phyloP scores from a whole-genome alignment of 2,797 vertebrate species.

The Microcaecilia unicolor region DNA sequence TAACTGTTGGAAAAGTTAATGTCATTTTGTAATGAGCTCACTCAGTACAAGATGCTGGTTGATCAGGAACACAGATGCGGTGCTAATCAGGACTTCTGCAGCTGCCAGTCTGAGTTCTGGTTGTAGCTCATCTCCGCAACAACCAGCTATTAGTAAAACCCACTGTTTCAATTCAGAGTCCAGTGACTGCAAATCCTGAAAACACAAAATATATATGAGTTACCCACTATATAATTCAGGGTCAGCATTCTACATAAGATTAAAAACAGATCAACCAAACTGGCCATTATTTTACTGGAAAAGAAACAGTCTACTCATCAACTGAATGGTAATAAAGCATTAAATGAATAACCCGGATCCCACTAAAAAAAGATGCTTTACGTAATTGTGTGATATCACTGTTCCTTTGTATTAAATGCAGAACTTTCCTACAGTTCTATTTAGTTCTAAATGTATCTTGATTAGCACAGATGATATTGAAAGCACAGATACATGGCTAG shows the following conservation, averaged over 20 bases:
- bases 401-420: no score
- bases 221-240: rapidly evolving
- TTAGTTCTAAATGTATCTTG: no score
- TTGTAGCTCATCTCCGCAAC: conserved; percentile 72
- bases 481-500: no score
- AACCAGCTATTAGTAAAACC: conserved; percentile 60
- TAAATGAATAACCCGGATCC: no score
- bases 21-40: no score
- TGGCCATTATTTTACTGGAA: background rate
- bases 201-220: conserved; percentile 4
- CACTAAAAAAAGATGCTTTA: no score
- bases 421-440: no score
- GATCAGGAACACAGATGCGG: conserved; percentile 56
- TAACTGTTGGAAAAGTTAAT: no score
- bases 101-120: conserved; percentile 70
- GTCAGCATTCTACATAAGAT: background rate
- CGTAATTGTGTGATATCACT: no score
- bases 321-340: no score
- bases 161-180: conserved; percentile 54
- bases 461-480: no score
- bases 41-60: conserved; percentile 59
- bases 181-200: conserved; percentile 37
- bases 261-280: background rate
- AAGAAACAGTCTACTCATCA: no score
- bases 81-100: conserved; percentile 65